Evolutionary conservation across 2,888 invertebrate species (phyloP).

Genomic region (Nephrotoma guestfalica): DNA sequence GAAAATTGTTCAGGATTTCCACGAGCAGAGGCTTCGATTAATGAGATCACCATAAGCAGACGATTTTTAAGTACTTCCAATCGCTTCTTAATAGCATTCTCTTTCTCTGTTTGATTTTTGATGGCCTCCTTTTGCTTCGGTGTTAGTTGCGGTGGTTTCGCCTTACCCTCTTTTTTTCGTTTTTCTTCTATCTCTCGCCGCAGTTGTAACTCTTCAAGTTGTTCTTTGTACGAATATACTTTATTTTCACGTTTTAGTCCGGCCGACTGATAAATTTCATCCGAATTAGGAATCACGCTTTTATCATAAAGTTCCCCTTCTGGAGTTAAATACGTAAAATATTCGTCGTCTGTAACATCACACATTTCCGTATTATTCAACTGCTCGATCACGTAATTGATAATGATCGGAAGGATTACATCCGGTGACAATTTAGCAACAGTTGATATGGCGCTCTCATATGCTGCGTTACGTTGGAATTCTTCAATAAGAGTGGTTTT

Average conservation of each 20-base stretch:
- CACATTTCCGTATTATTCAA: slow-evolving; percentile 51
- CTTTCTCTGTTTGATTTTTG: slow-evolving; percentile 73
- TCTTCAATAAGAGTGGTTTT: slow-evolving; percentile 46
- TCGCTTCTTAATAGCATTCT: slow-evolving; percentile 56
- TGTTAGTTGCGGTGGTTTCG: slow-evolving; percentile 55
- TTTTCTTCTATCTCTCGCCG: slow-evolving; percentile 88
- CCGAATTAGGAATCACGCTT: slow-evolving; percentile 46
- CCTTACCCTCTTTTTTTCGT: slow-evolving; percentile 61
- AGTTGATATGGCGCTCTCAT: slow-evolving; percentile 58
- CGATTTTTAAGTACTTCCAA: slow-evolving; percentile 41
- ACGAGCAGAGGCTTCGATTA: slow-evolving; percentile 24
- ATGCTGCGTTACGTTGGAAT: slow-evolving; percentile 36
- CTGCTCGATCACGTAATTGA: slow-evolving; percentile 42
- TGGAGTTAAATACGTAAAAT: slow-evolving; percentile 67
- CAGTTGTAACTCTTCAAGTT: slow-evolving; percentile 85
- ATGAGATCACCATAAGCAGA: slow-evolving; percentile 22
- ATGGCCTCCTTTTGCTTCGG: slow-evolving; percentile 88
- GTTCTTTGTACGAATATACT: slow-evolving; percentile 92
- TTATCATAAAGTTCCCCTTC: slow-evolving; percentile 87
- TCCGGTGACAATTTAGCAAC: slow-evolving; percentile 50
- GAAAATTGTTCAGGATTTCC: slow-evolving; percentile 26
- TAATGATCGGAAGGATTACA: slow-evolving; percentile 46
- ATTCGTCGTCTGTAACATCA: slow-evolving; percentile 63
- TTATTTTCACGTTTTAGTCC: slow-evolving; percentile 90
- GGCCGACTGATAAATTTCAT: slow-evolving; percentile 24